phyloP scores from a whole-genome alignment of 2,888 invertebrate genomes.

The Acleris laterana region DNA sequence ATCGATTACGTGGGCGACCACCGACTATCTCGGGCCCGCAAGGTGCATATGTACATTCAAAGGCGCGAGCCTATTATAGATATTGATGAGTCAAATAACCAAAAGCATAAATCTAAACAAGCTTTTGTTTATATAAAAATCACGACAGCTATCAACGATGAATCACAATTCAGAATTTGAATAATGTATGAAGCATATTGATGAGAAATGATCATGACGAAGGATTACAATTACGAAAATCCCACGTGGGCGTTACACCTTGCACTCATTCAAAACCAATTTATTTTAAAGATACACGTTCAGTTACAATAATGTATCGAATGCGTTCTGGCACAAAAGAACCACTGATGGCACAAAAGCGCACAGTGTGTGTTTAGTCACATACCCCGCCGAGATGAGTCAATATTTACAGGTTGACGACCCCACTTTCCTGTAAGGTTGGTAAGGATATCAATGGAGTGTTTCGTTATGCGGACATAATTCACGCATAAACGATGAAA shows the following conservation, averaged over 20 bases:
- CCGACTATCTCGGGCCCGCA: conserved; percentile 45
- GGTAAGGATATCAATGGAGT: conserved; percentile 42
- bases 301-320: conserved; percentile 10
- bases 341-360: conserved; percentile 49
- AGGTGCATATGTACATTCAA: conserved; percentile 46
- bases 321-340: conserved; percentile 40
- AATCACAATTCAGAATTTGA: conserved; percentile 8
- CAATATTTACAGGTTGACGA: conserved; percentile 77
- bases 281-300: neutral
- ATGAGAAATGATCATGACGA: conserved; percentile 6
- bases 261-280: neutral
- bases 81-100: conserved; percentile 40
- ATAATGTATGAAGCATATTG: neutral
- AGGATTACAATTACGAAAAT: neutral
- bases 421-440: conserved; percentile 53
- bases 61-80: conserved; percentile 43
- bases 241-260: neutral
- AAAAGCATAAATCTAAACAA: conserved; percentile 8
- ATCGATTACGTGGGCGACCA: conserved; percentile 55
- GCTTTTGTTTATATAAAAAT: conserved; percentile 4
- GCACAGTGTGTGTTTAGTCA: conserved; percentile 61
- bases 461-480: conserved; percentile 4
- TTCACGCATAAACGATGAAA: conserved; percentile 17
- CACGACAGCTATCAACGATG: neutral
- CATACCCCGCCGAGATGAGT: conserved; percentile 68